phyloP scores from a whole-genome alignment of 1,140 invertebrate species.

The Olivierus martensii region DNA sequence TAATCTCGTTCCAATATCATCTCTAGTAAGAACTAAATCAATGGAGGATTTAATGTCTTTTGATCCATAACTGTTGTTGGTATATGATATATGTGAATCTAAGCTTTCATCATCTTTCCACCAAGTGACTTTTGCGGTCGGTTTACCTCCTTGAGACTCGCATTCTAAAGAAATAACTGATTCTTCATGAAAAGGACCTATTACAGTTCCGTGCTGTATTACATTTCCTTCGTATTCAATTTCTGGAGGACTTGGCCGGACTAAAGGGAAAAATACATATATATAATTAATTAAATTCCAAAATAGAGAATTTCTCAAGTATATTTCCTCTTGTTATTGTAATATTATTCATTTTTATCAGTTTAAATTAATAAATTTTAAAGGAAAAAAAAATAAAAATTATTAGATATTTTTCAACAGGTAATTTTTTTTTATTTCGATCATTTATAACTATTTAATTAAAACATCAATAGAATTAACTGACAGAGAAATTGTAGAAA shows the following conservation, averaged over 20 bases:
- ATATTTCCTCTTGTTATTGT: too few species aligned
- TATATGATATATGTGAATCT: constrained; percentile 1
- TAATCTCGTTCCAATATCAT: constrained; percentile 57
- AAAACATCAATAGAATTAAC: too few species aligned
- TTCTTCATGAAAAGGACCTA: constrained; percentile 17
- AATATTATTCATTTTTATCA: too few species aligned
- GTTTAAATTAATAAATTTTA: too few species aligned
- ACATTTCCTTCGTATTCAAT: constrained; percentile 14
- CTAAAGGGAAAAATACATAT: constrained; percentile 7
- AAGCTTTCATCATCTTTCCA: constrained; percentile 35
- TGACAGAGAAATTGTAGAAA: too few species aligned
- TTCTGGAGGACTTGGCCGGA: constrained; percentile 12
- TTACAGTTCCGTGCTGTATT: constrained; percentile 5
- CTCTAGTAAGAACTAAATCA: constrained; percentile 50
- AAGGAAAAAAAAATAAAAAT: too few species aligned
- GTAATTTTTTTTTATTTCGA: too few species aligned
- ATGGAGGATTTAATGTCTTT: constrained; percentile 46
- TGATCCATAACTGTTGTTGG: constrained; percentile 36
- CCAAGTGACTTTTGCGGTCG: constrained; percentile 58
- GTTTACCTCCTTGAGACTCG: constrained; percentile 41
- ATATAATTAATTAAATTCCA: too few species aligned
- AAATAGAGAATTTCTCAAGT: too few species aligned
- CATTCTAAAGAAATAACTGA: constrained; percentile 10
- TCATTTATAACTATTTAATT: too few species aligned
- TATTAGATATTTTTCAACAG: too few species aligned